A percentile compares a stretch with the other conserved stretches of the same genome.
Conservation (phyloP, 2,113 vertebrate species). For the Thermophis baileyi region DNA sequence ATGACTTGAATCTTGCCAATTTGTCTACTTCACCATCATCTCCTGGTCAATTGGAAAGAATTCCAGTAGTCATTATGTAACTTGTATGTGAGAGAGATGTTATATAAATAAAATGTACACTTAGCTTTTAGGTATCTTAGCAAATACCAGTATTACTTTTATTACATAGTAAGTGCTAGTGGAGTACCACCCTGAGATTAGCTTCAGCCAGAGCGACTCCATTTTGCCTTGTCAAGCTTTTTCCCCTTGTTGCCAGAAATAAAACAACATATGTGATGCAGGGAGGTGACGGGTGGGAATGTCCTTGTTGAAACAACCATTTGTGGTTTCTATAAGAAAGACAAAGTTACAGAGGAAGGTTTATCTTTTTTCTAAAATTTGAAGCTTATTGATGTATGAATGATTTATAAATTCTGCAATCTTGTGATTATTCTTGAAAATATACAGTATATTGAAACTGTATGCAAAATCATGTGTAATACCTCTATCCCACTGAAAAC, state of each 20-base stretch:
- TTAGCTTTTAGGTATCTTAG: background rate
- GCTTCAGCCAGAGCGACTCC: no score
- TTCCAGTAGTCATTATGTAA: background rate
- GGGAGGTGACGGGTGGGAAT: background rate
- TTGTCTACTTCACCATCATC: background rate
- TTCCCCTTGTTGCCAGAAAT: background rate
- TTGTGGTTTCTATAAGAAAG: background rate
- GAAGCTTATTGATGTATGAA: background rate
- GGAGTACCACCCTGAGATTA: no score
- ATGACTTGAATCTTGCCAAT: background rate
- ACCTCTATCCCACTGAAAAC: no score
- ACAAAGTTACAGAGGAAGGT: background rate
- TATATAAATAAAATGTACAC: background rate
- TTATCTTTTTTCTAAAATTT: background rate
- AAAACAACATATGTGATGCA: background rate
- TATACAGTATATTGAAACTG: background rate
- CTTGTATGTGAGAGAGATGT: background rate
- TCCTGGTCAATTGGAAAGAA: background rate
- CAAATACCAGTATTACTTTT: background rate
- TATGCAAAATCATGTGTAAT: background rate
- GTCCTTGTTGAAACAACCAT: no score
- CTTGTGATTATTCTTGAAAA: background rate
- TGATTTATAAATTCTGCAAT: background rate
- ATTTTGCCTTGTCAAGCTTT: no score
- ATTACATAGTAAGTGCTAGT: background rate